Percentiles rank a stretch among this genome's conserved stretches.
Conservation (phyloP, 2,113 vertebrate species). For the Myiozetetes cayanensis region DNA sequence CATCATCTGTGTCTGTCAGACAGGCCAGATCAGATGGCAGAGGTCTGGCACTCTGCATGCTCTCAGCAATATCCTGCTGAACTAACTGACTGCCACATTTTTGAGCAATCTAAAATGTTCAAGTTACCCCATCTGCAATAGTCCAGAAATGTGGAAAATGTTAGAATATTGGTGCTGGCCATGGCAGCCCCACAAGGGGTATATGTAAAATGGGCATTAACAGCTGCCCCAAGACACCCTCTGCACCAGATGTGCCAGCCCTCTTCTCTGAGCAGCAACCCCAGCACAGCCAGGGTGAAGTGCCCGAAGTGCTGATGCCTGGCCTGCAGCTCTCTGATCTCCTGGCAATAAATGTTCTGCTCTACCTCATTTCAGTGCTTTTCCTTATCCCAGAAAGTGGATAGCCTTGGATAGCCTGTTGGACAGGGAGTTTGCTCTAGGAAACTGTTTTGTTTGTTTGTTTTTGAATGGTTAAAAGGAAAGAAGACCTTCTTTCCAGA, state of each 20-base stretch:
- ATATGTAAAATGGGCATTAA: neutral
- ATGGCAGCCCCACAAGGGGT: neutral
- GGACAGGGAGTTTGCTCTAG: neutral
- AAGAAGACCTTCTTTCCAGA: neutral
- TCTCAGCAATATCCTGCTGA: neutral
- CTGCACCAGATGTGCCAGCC: neutral
- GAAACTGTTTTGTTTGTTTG: neutral
- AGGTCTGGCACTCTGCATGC: neutral
- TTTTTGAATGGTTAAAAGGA: neutral
- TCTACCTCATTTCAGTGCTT: too few relatives aligned
- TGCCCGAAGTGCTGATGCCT: neutral
- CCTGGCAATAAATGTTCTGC: neutral
- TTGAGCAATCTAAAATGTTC: neutral
- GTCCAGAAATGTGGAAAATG: neutral
- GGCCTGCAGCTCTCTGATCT: neutral
- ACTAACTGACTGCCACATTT: neutral
- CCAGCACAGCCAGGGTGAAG: neutral
- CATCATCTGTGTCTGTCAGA: neutral
- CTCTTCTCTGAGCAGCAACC: neutral
- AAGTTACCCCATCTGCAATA: neutral
- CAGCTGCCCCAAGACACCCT: neutral
- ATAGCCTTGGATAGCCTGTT: neutral
- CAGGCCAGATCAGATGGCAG: neutral
- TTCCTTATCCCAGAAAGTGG: neutral
- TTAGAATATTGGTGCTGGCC: neutral